Conservation (phyloP, 2,888 invertebrate species). For the Nephrotoma guestfalica region DNA sequence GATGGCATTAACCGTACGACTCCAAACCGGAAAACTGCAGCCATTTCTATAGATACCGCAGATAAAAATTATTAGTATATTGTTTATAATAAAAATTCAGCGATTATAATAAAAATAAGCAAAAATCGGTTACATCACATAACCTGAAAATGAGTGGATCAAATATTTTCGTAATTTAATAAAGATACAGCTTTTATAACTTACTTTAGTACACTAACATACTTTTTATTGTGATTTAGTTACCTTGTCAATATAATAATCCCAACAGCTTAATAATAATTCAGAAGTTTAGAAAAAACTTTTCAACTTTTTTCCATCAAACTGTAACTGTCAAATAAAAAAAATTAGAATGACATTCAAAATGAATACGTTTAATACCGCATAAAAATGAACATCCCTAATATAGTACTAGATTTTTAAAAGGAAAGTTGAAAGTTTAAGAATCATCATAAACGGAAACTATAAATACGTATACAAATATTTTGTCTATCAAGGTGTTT, state of each 20-base stretch:
- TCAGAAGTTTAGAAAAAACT: not conserved
- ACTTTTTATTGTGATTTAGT: not conserved
- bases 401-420: not conserved
- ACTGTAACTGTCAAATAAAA: not conserved
- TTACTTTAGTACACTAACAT: no score
- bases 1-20: conserved; percentile 21
- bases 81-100: not conserved
- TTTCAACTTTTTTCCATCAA: not conserved
- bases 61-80: not conserved
- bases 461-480: no score
- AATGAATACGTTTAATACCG: not conserved
- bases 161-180: not conserved
- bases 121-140: conserved; percentile 7
- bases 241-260: not conserved
- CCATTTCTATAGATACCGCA: conserved; percentile 17
- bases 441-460: no score
- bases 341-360: not conserved
- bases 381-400: not conserved
- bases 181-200: not conserved
- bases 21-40: conserved; percentile 31
- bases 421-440: no score
- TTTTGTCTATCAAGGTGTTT: no score
- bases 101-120: not conserved
- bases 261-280: not conserved
- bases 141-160: not conserved